These are phyloP conservation scores for Myotis myotis DNA, from an alignment of 2,797 vertebrate species.

Conservation along the genomic window DNA sequence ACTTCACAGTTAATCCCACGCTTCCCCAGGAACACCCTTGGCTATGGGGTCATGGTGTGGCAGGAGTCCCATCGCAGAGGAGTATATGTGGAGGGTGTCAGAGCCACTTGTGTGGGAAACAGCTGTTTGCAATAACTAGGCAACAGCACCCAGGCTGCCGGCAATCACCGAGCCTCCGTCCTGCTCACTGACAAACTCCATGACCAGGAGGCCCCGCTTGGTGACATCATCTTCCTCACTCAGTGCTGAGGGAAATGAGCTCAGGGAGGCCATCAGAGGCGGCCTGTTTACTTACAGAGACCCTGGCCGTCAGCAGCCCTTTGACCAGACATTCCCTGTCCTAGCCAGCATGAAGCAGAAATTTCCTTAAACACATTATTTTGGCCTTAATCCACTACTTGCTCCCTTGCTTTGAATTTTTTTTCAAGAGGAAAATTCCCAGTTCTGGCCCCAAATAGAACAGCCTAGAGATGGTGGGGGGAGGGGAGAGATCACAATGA, in stretches of 20 bases:
- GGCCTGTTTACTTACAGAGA: slow-evolving; percentile 83
- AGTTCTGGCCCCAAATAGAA: slow-evolving; percentile 53
- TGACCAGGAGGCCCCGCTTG: slow-evolving; percentile 68
- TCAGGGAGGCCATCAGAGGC: slow-evolving; percentile 74
- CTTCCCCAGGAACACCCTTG: neutral
- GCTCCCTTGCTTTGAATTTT: slow-evolving; percentile 56
- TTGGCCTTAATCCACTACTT: slow-evolving; percentile 69
- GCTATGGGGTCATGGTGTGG: neutral
- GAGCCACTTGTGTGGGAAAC: neutral
- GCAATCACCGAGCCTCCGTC: neutral
- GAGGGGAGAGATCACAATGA: neutral
- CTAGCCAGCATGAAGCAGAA: slow-evolving; percentile 84
- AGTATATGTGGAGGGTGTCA: slow-evolving; percentile 5
- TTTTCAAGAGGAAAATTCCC: slow-evolving; percentile 72
- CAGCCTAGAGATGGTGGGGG: neutral
- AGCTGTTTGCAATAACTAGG: slow-evolving; percentile 50
- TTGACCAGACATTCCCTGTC: slow-evolving; percentile 85
- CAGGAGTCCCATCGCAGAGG: neutral
- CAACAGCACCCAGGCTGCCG: neutral
- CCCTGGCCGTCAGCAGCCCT: slow-evolving; percentile 79
- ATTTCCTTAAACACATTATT: slow-evolving; percentile 84
- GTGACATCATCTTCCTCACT: slow-evolving; percentile 78
- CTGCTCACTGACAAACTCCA: slow-evolving; percentile 71
- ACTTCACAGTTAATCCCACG: neutral
- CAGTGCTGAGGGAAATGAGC: slow-evolving; percentile 82